Evolutionary conservation across 2,797 vertebrate species (phyloP), one percentile per base, ranked within the genome.

Genomic region (Lagodon rhomboides): DNA sequence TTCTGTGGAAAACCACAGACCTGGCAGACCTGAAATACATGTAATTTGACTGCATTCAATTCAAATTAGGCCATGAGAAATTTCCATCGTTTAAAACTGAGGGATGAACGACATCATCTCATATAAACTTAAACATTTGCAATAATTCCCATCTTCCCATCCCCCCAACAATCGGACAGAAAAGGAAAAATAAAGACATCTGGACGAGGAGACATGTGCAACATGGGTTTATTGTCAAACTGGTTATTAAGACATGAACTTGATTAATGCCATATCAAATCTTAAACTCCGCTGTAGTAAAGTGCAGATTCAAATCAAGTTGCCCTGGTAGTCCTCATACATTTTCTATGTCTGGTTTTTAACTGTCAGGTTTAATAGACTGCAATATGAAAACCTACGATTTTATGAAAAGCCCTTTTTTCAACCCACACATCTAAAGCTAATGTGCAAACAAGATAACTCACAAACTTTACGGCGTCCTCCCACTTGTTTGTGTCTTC

Each of bases 271-370:
- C 95, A 94, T 95, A 96, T 95, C 95, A 97, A 96, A 95, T 95
- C 91, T 95, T 95, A 96, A 94, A 95, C 94, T 94, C 95, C 90
- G 90, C 94, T 93, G 96, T 96, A 95, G 94, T 98, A 98, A 98
- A 98, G 98, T 99, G 97, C 97, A 97, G 96, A 95, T 96, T 96
- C 95, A 95, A 93, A 96, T 95, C 94, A 96, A 94, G 90, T 96
- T 95, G 96, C 96, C 97, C 97, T 90, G 90, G 90, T 89, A 92
- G 87, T 90, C 95, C 95, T 96, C 91, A 89, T 91, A 91, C 91
- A 91, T 94, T 93, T 87, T 94, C 91, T 90, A 92, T 88, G 94
- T 94, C 95, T 90, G 92, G 88, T 94, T 93, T 92, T 92, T 86
- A 95, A 90, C 92, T 56, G 73, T 88, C 80, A 82, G 74, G 73